Evolutionary conservation across 2,797 vertebrate species (phyloP), one percentile per base, ranked within the genome.

Genomic region (Rallus crepitans): DNA sequence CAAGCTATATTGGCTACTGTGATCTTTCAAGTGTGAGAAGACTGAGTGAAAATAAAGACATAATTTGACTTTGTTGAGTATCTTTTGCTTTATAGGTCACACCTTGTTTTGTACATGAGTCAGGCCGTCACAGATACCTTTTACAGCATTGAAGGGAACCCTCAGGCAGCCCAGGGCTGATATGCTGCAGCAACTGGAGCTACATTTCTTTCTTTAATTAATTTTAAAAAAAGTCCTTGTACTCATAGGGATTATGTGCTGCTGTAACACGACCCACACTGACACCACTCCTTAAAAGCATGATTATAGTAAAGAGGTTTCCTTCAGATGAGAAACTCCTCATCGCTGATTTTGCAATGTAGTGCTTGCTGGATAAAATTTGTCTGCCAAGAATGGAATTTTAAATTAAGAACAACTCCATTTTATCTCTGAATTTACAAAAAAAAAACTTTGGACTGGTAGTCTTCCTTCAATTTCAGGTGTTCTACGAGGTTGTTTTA

Each of bases 61-160:
- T 82, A 73, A 91, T 55, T 73, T 73, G 42, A 4, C 53, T 52
- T 91, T 93, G 56, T 70, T 89, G 79, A 87, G 69, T 94, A 63
- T 21, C 8, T 39, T 48, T 93, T 73, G 6, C 78, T 94, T 94
- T 82, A 64, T 84, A 89, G 71, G 77, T 93, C 70, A 39, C 3
- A 1, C 87, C 55, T 93, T 63, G 13, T 83, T 90, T 88, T 71
- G 69, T 60, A 37, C 71, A 17, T 45, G 47, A 81, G 31, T 73
- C 68, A 70, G 47, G 47, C 39, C 4, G 1, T 84, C 88, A 61
- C 65, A 70, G 50, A 45, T 81, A 75, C 64, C 16, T 63, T 91
- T 94, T 83, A 50, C n/a, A 57, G 27, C 37, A 35, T 31, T 57
- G 37, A 64, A 90, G 25, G 70, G 56, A 71, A 6, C 35, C 80